A percentile compares a stretch with the other conserved stretches of the same genome.
Evolutionary conservation across 2,113 vertebrate genomes (phyloP).

Genomic region (Edolisoma coerulescens): DNA sequence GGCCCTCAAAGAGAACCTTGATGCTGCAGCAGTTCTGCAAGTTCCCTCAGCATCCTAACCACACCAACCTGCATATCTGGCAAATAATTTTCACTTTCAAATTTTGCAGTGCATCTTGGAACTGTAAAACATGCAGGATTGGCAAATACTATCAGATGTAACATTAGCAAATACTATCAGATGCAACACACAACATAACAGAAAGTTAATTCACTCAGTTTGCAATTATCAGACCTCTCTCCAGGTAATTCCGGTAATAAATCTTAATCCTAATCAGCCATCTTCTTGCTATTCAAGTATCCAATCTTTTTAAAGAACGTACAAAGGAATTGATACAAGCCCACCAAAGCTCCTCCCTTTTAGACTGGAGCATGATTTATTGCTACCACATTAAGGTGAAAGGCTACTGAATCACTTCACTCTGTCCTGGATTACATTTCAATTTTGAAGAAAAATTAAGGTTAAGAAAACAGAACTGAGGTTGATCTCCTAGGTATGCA

Average conservation of each 20-base stretch:
- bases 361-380: neutral
- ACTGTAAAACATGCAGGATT: neutral
- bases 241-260: neutral
- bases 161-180: neutral
- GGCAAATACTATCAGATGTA: neutral
- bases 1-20: neutral
- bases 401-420: neutral
- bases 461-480: neutral
- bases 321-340: neutral
- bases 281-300: neutral
- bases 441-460: neutral
- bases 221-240: neutral
- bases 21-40: neutral
- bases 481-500: neutral
- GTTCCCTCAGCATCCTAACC: neutral
- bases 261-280: neutral
- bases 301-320: neutral
- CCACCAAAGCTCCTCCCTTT: neutral
- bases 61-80: neutral
- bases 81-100: neutral
- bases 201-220: neutral
- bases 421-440: neutral
- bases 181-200: neutral
- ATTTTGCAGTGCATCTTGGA: neutral
- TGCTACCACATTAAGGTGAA: neutral